Base-by-base conservation (phyloP, 2,888 invertebrate species). In the Lymantria dispar region DNA sequence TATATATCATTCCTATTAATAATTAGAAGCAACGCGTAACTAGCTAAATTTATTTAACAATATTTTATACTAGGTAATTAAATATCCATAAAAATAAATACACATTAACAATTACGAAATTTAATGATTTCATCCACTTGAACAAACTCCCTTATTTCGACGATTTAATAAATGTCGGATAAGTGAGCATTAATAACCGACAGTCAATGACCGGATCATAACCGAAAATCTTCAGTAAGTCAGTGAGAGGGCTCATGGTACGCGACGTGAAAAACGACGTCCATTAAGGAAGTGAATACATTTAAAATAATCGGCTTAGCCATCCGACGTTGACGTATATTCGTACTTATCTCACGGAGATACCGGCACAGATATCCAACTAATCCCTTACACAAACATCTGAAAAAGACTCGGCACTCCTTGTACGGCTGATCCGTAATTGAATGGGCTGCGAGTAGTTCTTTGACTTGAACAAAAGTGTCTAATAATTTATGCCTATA, bases 261-360 rank as follows among this genome's bases (percentile, higher is more conserved):
- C 78, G 72, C 75, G 70, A 80, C 79, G 85, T 90, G 90, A 91
- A 90, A 89, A 91, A 89, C 86, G 90, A 88, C 85, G 76, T 84
- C 89, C 91, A 91, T 91, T 91, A 91, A 87, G 90, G 90, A 89
- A 90, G 91, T 91, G 90, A 91, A 91, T 91, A 91, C 90, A 90
- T 91, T 91, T 91, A 89, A 91, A 90, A 90, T 91, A 90, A 91
- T 91, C 91, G 89, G 91, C 91, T 90, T 91, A 90, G 85, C 76
- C 85, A 86, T 85, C 85, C 85, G 90, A 91, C 91, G 91, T 91
- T 91, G 91, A 91, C 91, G 88, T 89, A 91, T 91, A 89, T 88
- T 87, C 88, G 86, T 88, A 90, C 89, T 91, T 91, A 91, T 90
- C 90, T 87, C 84, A 85, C 87, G 84, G 75, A 90, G 91, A 90